Evolutionary conservation across 2,113 vertebrate species (phyloP), one percentile per base, ranked within the genome.

Genomic region (Zingel zingel): DNA sequence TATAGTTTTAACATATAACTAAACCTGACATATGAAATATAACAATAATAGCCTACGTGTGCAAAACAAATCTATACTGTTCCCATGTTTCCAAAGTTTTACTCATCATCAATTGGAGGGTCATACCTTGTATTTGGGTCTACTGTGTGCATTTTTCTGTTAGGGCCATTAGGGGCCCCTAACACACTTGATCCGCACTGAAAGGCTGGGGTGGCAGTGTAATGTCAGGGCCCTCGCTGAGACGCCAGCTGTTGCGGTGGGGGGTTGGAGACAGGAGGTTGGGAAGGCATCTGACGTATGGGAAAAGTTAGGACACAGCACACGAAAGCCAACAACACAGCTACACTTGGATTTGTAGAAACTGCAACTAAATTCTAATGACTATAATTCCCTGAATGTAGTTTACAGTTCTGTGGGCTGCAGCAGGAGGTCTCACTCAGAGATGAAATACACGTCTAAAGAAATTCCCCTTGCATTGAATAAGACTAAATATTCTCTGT

Each of bases 211-310:
- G 84, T 84, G 87, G 83, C 81, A 69, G 74, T 74, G 86, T 85
- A 88, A 82, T 86, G 84, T 80, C 89, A 85, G 84, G 77, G 77
- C 63, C 78, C 79, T 85, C 39, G 68, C 88, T 81, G 91, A 86
- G 86, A 89, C 75, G 76, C 84, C 94, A 94, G 93, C 93, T 95
- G 94, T 88, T 94, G 88, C 66, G 88, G 89, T 92, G 87, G 90
- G 88, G 88, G 90, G 87, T 86, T 88, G 86, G 54, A 66, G 69
- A 36, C 50, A 63, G 86, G 80, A 73, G 67, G 47, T 47, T 73
- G 27, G 54, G 50, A 81, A 90, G 85, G 85, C 79, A 86, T 85
- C 77, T 87, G 91, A 92, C 84, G 75, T 89, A 85, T 89, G 88
- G 83, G 70, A 67, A 88, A 90, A 83, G 86, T 89, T 86, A 87